Evolutionary conservation across 2,888 invertebrate species (phyloP), one percentile per base, ranked within the genome.

Genomic region (Ganaspis brasiliensis): DNA sequence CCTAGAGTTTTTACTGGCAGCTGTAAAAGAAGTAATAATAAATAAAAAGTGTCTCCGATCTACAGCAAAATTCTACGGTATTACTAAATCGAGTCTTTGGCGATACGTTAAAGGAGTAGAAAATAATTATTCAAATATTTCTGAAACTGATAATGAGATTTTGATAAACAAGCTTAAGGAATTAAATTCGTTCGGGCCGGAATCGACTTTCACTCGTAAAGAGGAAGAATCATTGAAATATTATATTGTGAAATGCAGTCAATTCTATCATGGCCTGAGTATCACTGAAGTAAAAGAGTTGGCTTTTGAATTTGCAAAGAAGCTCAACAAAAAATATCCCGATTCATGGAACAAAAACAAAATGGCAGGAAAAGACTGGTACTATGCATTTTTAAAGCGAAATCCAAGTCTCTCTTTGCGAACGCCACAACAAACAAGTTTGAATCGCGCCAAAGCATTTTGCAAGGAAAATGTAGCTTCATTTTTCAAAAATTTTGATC

Each of bases 241-340:
- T 19, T 83, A 82, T 55, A 55, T 79, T 1, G n/a, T 79, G 59
- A 61, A 10, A 19, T 40, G 56, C 19, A 8, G n/a, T 31, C 1
- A 72, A 5, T 31, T 2, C 10, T 78, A 76, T 61, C 74, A 76
- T 55, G 78, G 73, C 24, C 26, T 77, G 35, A 77, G 76, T 63
- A 74, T 77, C 45, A 72, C 40, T 12, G 79, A 77, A 16, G 49
- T 79, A 31, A 21, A 56, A 35, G n/a, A 74, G 40, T 57, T 80
- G 71, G 74, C 78, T 10, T 52, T 31, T 31, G 37, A 79, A 49
- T 79, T 74, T 45, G 76, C 80, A 24, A 74, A 63, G 40, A 80
- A 76, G 40, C 49, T 79, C 19, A 37, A 49, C 14, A 26, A 57
- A 14, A 12, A 57, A 1, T 79, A 59, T 59, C 76, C 79, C 12